phyloP scores from a whole-genome alignment of 2,888 invertebrate genomes.

The Chloromyia formosa region DNA sequence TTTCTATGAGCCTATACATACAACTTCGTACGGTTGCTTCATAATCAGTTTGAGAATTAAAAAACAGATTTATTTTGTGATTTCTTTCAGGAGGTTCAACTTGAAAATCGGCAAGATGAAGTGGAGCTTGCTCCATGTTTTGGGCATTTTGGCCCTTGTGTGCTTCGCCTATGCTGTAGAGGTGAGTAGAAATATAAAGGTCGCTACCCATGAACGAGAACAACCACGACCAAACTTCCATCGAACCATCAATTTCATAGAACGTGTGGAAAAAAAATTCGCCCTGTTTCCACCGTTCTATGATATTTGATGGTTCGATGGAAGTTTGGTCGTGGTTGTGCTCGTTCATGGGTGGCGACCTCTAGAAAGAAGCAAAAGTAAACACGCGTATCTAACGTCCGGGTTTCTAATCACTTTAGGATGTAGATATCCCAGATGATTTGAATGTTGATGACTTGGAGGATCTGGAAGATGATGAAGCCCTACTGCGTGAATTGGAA shows the following conservation, averaged over 20 bases:
- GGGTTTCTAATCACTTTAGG: constrained; percentile 34
- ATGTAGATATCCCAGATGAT: constrained; percentile 49
- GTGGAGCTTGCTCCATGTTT: constrained; percentile 54
- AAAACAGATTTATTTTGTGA: constrained; percentile 17
- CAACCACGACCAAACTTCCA: too few species aligned
- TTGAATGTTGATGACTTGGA: constrained; percentile 50
- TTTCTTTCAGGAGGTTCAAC: constrained; percentile 29
- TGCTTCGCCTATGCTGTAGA: constrained; percentile 46
- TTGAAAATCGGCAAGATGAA: constrained; percentile 51
- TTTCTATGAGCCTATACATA: neutral
- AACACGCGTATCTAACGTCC: too few species aligned
- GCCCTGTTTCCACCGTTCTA: too few species aligned
- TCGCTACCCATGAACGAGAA: too few species aligned
- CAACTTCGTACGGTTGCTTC: too few species aligned
- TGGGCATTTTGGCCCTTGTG: constrained; percentile 50
- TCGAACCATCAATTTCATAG: too few species aligned
- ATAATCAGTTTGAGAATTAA: too few species aligned
- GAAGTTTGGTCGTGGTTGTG: too few species aligned
- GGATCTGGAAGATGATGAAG: constrained; percentile 54
- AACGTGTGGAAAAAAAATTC: too few species aligned
- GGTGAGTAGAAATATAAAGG: constrained; percentile 15
- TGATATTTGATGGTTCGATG: too few species aligned
- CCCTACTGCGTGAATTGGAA: constrained; percentile 58
- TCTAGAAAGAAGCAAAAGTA: too few species aligned
- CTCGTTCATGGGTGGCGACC: too few species aligned